phyloP scores from a whole-genome alignment of 92 coral and sea anemone genomes.

The Ricordea florida region DNA sequence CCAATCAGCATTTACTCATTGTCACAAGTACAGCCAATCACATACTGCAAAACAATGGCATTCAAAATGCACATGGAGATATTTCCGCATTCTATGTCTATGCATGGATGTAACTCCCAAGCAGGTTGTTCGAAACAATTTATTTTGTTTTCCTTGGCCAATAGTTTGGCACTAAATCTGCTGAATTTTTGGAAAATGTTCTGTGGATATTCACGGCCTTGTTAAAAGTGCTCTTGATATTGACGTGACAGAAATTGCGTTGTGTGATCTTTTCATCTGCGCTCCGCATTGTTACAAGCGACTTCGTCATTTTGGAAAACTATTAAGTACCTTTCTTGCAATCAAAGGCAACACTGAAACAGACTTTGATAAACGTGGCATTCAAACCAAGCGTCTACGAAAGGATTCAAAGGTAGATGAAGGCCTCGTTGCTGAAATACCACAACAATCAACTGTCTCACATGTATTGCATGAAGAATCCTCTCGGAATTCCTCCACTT shows the following conservation, averaged over 20 bases:
- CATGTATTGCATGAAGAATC: no score
- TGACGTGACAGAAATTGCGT: constrained; percentile 20
- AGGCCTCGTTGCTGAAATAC: neutral
- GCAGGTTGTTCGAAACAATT: constrained; percentile 3
- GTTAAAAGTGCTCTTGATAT: constrained; percentile 38
- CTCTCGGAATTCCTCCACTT: neutral
- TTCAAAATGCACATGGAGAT: neutral
- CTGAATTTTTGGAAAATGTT: constrained; percentile 48
- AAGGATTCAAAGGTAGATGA: neutral
- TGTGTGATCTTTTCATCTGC: constrained; percentile 50
- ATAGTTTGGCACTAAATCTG: neutral
- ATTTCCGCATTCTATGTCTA: neutral
- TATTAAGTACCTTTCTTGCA: neutral
- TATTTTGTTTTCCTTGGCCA: constrained; percentile 33
- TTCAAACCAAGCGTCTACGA: constrained; percentile 8
- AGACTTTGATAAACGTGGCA: constrained; percentile 22
- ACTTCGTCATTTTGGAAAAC: constrained; percentile 8
- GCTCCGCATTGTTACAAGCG: constrained; percentile 25
- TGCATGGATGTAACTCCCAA: neutral
- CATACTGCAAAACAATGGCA: neutral
- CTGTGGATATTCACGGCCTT: constrained; percentile 20
- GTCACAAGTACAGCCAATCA: neutral
- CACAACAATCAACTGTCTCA: no score
- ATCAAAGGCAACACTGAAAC: constrained; percentile 24
- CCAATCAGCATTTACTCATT: constrained; percentile 4